Conservation (phyloP, 2,113 vertebrate genomes). For the Lichenostomus cassidix region DNA sequence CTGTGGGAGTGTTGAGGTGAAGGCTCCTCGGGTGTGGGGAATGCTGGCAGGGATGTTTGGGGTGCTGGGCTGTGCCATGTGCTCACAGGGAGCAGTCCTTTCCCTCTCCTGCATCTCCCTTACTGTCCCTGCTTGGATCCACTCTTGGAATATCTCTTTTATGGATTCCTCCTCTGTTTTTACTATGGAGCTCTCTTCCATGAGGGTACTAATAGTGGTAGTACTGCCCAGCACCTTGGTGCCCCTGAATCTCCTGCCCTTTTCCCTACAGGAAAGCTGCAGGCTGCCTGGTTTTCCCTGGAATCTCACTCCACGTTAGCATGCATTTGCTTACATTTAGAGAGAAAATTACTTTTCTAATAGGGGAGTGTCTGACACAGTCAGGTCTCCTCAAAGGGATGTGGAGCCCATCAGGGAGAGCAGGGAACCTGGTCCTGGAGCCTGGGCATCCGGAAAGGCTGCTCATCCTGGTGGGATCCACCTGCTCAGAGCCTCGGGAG, state of each 20-base stretch:
- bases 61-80: background rate
- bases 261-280: background rate
- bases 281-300: background rate
- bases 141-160: background rate
- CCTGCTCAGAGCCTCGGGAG: background rate
- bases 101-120: background rate
- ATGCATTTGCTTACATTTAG: accelerated
- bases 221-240: background rate
- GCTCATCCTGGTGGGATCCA: background rate
- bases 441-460: background rate
- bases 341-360: background rate
- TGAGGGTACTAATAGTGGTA: accelerated
- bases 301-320: background rate
- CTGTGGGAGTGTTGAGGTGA: background rate
- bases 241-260: background rate
- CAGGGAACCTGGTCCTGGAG: accelerated
- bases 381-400: background rate
- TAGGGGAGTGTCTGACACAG: accelerated
- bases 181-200: accelerated
- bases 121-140: background rate
- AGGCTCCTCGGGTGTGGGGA: background rate
- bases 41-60: background rate
- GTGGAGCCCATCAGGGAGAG: background rate
- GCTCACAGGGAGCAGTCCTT: background rate
- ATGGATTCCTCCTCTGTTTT: accelerated